Conservation (phyloP, 2,113 vertebrate species). For the Myodes glareolus region DNA sequence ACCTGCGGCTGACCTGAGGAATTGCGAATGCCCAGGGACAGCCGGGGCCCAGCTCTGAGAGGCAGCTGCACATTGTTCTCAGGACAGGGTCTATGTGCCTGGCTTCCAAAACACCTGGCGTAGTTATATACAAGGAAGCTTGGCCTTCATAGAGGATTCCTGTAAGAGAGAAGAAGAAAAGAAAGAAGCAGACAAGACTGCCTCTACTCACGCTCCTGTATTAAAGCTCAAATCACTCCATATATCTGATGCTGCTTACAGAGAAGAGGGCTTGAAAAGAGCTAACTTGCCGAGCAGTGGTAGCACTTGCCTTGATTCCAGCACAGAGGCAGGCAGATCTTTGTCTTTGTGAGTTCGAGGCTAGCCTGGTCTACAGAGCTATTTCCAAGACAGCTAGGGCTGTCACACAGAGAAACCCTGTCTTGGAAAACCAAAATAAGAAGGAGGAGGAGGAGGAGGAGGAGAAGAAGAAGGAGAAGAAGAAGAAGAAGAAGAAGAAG, state of each 20-base stretch:
- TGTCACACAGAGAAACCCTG: no score
- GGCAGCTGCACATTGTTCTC: neutral
- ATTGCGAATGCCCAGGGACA: neutral
- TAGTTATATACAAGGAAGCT: slow-evolving; percentile 86
- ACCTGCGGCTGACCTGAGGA: neutral
- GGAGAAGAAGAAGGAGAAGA: no score
- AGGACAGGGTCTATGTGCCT: slow-evolving; percentile 38
- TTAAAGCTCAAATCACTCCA: slow-evolving; percentile 80
- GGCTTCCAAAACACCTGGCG: slow-evolving; percentile 64
- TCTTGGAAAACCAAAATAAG: no score
- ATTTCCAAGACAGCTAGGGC: no score
- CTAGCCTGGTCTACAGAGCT: no score
- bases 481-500: no score
- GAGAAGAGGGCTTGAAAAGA: slow-evolving; percentile 83
- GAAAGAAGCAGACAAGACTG: neutral
- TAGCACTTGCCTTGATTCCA: no score
- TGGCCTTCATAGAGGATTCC: slow-evolving; percentile 82
- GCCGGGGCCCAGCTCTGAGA: neutral
- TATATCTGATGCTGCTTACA: slow-evolving; percentile 84
- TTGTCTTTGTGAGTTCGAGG: no score
- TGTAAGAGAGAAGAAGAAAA: neutral
- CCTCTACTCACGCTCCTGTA: neutral
- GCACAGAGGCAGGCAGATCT: no score
- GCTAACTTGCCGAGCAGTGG: slow-evolving; percentile 71
- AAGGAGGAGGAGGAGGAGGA: no score